phyloP scores from a whole-genome alignment of 2,888 invertebrate genomes.

The Andricus curvator region DNA sequence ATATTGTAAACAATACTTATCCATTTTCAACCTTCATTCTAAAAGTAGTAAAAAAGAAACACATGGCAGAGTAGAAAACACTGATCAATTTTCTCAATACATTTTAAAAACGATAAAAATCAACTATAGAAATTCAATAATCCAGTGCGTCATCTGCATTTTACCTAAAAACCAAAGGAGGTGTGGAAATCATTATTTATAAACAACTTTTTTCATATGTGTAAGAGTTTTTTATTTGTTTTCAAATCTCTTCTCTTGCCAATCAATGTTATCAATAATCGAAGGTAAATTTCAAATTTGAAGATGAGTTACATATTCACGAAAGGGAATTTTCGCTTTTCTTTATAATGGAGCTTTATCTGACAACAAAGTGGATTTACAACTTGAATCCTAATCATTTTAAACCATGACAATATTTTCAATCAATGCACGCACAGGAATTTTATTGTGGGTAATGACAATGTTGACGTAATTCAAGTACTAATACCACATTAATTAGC shows the following conservation, averaged over 20 bases:
- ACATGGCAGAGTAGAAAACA: neutral
- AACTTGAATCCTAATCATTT: constrained; percentile 41
- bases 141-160: neutral
- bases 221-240: constrained; percentile 58
- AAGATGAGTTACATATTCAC: constrained; percentile 2
- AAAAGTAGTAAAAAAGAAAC: neutral
- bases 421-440: constrained; percentile 49
- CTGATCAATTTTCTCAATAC: neutral
- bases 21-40: neutral
- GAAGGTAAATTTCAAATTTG: constrained; percentile 8
- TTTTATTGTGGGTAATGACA: constrained; percentile 45
- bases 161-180: constrained; percentile 7
- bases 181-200: constrained; percentile 37
- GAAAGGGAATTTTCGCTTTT: constrained; percentile 18
- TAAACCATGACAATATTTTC: constrained; percentile 46
- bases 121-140: too few relatives aligned
- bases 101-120: too few relatives aligned
- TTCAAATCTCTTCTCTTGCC: constrained; percentile 31
- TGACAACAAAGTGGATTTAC: neutral
- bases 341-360: neutral
- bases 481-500: constrained; percentile 44
- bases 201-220: constrained; percentile 54
- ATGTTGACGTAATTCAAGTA: constrained; percentile 48
- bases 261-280: constrained; percentile 9
- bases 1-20: neutral